Percentiles rank a stretch among this genome's conserved stretches.
phyloP scores from a whole-genome alignment of 1,140 invertebrate genomes.

The Paraescarpia echinospica region DNA sequence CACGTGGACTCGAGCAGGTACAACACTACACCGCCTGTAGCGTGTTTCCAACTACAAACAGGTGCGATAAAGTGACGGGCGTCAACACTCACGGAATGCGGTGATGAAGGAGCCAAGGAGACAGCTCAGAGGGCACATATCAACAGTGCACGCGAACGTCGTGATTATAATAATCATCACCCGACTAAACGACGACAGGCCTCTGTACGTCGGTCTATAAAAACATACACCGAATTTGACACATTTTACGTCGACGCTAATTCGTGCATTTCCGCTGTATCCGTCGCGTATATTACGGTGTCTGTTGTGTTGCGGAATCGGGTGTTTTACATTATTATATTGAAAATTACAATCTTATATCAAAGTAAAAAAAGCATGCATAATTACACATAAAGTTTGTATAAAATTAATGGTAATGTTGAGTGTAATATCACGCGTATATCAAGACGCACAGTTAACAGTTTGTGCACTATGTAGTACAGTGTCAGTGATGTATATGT shows the following conservation, averaged over 20 bases:
- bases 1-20: not conserved
- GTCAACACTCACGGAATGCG: not conserved
- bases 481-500: conserved; percentile 21
- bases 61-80: not conserved
- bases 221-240: not conserved
- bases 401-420: no score
- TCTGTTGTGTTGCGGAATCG: not conserved
- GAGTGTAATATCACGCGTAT: no score
- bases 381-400: no score
- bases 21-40: not conserved
- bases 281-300: not conserved
- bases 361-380: no score
- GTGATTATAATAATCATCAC: not conserved
- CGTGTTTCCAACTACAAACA: not conserved
- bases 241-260: not conserved
- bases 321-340: not conserved
- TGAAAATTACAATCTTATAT: not conserved
- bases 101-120: not conserved
- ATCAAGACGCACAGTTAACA: no score
- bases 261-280: not conserved
- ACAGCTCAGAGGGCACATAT: no score
- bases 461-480: no score
- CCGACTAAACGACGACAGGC: not conserved
- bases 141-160: not conserved
- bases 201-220: not conserved